Conservation (phyloP, 1,140 invertebrate genomes). For the Zaprionus camerounensis region DNA sequence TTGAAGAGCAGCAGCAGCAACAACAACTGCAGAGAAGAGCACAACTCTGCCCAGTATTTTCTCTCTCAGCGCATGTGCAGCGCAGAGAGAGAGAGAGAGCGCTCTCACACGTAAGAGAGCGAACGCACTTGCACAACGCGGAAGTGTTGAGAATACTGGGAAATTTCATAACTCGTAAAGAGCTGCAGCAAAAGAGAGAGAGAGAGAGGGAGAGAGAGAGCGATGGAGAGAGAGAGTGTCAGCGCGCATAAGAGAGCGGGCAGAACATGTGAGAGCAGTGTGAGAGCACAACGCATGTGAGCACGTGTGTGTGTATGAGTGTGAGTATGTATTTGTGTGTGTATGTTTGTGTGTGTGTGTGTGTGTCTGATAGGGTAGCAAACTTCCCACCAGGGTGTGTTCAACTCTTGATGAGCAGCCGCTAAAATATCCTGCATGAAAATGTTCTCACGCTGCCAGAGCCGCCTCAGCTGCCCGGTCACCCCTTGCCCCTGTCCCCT, state of each 20-base stretch:
- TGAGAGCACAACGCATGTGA: background rate
- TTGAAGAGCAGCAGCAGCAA: constrained; percentile 38
- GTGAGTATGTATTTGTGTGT: constrained; percentile 21
- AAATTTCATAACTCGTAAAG: constrained; percentile 69
- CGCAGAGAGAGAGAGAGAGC: constrained; percentile 9
- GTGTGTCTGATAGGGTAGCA: constrained; percentile 65
- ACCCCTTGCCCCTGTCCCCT: background rate
- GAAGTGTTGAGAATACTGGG: constrained; percentile 74
- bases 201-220: background rate
- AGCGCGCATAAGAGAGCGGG: constrained; percentile 4
- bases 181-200: constrained; percentile 12
- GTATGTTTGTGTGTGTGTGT: constrained; percentile 37
- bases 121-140: constrained; percentile 49
- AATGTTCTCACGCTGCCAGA: constrained; percentile 78
- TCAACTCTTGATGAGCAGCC: constrained; percentile 76
- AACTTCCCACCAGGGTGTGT: constrained; percentile 81
- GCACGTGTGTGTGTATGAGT: constrained; percentile 16
- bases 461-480: constrained; percentile 9
- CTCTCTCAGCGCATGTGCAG: constrained; percentile 44
- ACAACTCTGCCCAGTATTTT: constrained; percentile 61
- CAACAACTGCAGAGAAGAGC: constrained; percentile 21
- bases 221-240: background rate
- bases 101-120: background rate
- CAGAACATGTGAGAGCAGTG: background rate
- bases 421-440: constrained; percentile 81